Conservation (phyloP, 1,140 invertebrate species). For the Leptonema lineaticorne region DNA sequence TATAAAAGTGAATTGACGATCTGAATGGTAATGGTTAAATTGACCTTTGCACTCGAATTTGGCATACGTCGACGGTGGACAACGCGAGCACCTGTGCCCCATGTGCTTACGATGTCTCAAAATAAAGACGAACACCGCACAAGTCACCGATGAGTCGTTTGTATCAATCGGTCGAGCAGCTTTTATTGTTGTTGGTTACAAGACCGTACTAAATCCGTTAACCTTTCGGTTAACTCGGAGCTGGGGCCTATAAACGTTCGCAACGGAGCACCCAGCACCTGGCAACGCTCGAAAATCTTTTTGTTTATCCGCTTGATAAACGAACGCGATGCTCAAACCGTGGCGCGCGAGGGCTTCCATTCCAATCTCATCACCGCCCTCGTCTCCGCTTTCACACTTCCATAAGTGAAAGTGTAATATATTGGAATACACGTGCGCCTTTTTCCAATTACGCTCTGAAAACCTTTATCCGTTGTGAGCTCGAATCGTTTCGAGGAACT, state of each 20-base stretch:
- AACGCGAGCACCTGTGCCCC: no score
- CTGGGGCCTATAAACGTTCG: not conserved
- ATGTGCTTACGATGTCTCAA: no score
- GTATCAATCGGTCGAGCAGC: not conserved
- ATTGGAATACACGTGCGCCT: slow-evolving; percentile 8
- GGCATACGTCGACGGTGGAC: no score
- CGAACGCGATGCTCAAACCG: not conserved
- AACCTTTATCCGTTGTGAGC: not conserved
- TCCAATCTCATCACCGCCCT: not conserved
- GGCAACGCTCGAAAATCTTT: slow-evolving; percentile 8
- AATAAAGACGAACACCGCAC: not conserved
- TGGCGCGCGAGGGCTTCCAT: not conserved
- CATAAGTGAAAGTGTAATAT: not conserved
- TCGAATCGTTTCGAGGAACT: not conserved
- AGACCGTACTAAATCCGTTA: not conserved
- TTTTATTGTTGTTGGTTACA: not conserved
- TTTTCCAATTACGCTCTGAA: slow-evolving; percentile 10
- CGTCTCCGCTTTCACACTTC: not conserved
- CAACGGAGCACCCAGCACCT: not conserved
- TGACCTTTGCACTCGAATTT: no score
- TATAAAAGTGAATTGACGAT: no score
- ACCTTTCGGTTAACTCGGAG: not conserved
- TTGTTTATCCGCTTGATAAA: slow-evolving; percentile 11
- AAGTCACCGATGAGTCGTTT: not conserved
- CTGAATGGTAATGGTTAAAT: no score